These are phyloP conservation scores for Ptychobarbus kaznakovi DNA, from an alignment of 2,797 vertebrate species.

Conservation along the genomic window DNA sequence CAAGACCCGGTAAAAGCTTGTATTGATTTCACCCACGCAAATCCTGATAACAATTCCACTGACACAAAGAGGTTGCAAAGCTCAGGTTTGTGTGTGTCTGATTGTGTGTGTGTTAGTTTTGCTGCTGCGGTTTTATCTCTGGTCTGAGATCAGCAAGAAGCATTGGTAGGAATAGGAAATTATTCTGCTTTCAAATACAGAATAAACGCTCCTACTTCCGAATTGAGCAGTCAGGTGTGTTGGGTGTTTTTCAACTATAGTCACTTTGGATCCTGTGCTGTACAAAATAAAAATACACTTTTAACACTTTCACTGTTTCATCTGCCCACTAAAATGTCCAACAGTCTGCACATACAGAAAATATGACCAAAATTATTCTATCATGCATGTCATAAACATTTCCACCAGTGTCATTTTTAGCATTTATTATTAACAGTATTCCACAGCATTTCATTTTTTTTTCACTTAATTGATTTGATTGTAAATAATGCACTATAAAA, in stretches of 20 bases:
- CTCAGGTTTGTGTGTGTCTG: conserved; percentile 48
- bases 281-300: background rate
- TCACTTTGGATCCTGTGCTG: background rate
- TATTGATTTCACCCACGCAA: conserved; percentile 56
- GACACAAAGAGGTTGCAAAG: conserved; percentile 48
- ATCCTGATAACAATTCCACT: conserved; percentile 52
- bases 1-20: conserved; percentile 45
- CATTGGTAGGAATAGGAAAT: background rate
- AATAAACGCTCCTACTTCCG: background rate
- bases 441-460: background rate
- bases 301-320: background rate
- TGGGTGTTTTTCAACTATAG: background rate
- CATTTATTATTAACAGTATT: background rate
- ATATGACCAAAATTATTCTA: background rate
- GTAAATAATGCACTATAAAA: background rate
- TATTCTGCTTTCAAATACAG: conserved; percentile 1
- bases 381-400: background rate
- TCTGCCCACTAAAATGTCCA: background rate
- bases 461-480: background rate
- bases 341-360: background rate
- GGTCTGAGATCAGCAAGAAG: conserved; percentile 1
- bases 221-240: background rate
- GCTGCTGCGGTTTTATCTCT: conserved; percentile 19
- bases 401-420: background rate
- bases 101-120: conserved; percentile 50